Evolutionary conservation across 2,113 vertebrate species (phyloP).

Genomic region (Damaliscus lunatus): DNA sequence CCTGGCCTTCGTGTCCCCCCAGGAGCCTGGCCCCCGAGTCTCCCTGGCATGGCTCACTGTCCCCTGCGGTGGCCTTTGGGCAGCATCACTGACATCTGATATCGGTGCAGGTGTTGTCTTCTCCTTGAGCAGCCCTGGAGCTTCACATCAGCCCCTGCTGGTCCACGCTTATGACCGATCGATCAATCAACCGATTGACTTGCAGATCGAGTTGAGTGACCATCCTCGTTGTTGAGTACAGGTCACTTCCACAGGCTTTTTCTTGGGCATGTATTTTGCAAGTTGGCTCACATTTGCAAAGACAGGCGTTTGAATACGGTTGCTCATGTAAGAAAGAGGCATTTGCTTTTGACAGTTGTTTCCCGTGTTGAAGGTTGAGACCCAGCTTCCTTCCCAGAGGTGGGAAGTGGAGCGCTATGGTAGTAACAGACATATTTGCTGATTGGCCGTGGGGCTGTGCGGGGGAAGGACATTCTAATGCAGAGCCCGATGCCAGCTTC

Average conservation of each 20-base stretch:
- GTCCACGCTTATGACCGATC: fast-evolving
- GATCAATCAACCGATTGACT: fast-evolving
- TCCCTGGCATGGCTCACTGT: not conserved
- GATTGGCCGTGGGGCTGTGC: fast-evolving
- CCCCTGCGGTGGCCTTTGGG: fast-evolving
- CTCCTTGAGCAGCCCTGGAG: not conserved
- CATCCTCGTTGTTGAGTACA: not conserved
- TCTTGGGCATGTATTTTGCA: fast-evolving
- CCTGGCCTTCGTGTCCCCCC: fast-evolving
- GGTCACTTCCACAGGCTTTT: fast-evolving
- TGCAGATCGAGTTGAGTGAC: not conserved
- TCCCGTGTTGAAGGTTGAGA: not conserved
- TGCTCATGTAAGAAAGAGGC: not conserved
- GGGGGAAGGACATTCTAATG: fast-evolving
- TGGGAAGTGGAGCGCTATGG: not conserved
- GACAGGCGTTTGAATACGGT: fast-evolving
- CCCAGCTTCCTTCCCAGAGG: not conserved
- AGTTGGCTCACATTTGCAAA: not conserved
- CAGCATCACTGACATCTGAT: not conserved
- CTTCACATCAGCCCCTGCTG: too few relatives aligned
- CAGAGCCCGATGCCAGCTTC: fast-evolving
- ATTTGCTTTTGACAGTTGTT: not conserved
- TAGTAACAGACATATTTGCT: fast-evolving
- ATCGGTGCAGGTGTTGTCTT: fast-evolving
- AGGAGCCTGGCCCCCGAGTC: not conserved